Base-by-base conservation (phyloP, 2,797 vertebrate genomes). In the Gymnodraco acuticeps region DNA sequence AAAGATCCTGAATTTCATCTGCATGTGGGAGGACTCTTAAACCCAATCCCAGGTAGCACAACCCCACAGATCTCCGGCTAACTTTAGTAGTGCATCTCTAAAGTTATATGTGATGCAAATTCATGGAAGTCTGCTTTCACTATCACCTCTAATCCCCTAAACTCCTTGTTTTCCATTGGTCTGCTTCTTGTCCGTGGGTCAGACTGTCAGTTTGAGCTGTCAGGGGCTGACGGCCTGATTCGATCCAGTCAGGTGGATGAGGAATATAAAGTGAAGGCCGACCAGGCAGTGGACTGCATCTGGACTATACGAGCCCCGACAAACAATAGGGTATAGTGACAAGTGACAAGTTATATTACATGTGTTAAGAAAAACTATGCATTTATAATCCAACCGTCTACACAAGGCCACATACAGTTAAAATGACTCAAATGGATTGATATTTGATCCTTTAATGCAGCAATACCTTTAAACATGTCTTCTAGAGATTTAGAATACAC, bases 201-300 rank as follows among this genome's bases (percentile, higher is more conserved):
- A 99, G 98, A 99, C 64, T 99, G 98, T 89, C 97, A 99, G 20
- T 99, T 99, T 92, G 97, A 99, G 84, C 91, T 99, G 59, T 94
- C 94, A 0, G 98, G 98, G 78, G 89, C 96, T 45, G 98, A 99
- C 62, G 98, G 98, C 71, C 70, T 98, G 70, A 96, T 99, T 70
- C 96, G 96, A 65, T 99, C 98, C 78, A 96, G 97, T 93, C 98
- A 99, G 89, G 97, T 99, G 83, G 98, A 99, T 56, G 97, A 98
- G 84, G 97, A 97, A 79, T 93, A 95, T 23, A 97, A 96, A 90
- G 95, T 97, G 74, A 97, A 95, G 84, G 92, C 96, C 0, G 97
- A 96, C 70, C 96, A 99, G 93, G 96, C 98, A 8, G 92, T 99
- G 86, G 98, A 99, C 89, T 99, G 98, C 82, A 99, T 99, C 89